These are phyloP conservation scores for Axea sp. DNA, from an alignment of 2,888 invertebrate species.

Conservation along the genomic window DNA sequence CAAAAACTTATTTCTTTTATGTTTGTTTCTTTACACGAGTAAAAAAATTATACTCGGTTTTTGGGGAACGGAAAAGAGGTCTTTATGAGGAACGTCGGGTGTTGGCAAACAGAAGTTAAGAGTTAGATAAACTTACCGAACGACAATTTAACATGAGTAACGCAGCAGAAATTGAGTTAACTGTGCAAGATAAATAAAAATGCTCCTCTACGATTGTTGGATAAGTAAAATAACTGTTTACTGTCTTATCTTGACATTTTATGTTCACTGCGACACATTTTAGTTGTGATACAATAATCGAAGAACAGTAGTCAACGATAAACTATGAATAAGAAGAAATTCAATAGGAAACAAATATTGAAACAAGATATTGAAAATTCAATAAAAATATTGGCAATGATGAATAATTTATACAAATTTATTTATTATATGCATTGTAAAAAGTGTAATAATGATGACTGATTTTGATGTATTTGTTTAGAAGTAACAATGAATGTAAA, in stretches of 20 bases:
- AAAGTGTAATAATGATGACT: too few relatives aligned
- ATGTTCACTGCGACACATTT: conserved; percentile 1
- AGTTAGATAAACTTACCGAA: conserved; percentile 24
- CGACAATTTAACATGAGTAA: conserved; percentile 22
- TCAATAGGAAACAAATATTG: not conserved
- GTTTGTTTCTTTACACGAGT: too few relatives aligned
- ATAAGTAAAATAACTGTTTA: conserved; percentile 3
- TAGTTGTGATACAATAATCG: not conserved
- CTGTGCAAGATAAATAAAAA: conserved; percentile 17
- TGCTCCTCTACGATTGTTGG: conserved; percentile 7
- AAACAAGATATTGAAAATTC: not conserved
- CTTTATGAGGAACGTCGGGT: not conserved
- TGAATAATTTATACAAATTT: too few relatives aligned
- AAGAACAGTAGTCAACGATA: not conserved
- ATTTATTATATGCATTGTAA: too few relatives aligned
- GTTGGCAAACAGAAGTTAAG: conserved; percentile 14
- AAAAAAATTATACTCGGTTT: too few relatives aligned
- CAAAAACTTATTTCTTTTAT: too few relatives aligned
- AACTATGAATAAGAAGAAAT: not conserved
- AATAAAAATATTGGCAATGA: too few relatives aligned
- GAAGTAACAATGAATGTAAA: too few relatives aligned
- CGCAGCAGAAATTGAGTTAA: conserved; percentile 21
- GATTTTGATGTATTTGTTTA: too few relatives aligned
- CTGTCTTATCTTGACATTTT: conserved; percentile 12
- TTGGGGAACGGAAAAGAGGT: not conserved